Base-by-base conservation (phyloP, 1,140 invertebrate genomes). In the Atta cephalotes region DNA sequence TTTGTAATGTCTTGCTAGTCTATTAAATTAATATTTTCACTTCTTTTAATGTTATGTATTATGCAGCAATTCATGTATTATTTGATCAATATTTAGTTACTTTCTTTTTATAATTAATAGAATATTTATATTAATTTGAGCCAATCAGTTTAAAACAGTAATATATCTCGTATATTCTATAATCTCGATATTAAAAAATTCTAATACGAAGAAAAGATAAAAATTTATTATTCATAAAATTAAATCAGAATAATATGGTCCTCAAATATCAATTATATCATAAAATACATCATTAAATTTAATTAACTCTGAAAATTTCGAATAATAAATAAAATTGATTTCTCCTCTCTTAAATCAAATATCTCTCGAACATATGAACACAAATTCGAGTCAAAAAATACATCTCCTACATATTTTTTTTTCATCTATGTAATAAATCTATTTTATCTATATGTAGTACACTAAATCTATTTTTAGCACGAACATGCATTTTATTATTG, bases 381-480 rank as follows among this genome's bases (percentile, higher is more conserved):
- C 10, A 45, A 45, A 45, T 10, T 45, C 9, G 39, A 45, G 10
- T 10, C 10, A 7, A 60, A 58, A 31, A 35, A 6, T 3, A 10
- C 25, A 39, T 21, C n/a, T 25, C 25, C 25, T 31, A 21, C 16
- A 21, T 39, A 7, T 53, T 21, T 35, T 21, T 76, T 76, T 21
- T 60, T n/a, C 45, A 14, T 77, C 21, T 21, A 10, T 10, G 5
- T 31, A 35, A 74, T 74, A 35, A 74, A 74, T 56, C 16, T 56
- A 9, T 31, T 9, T 35, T 39, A 62, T 78, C 35, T 10, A 45
- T 45, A 45, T 25, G 16, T 18, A 18, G n/a, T 31, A 51, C 16
- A 53, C 3, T 16, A 7, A 63, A 70, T 81, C 14, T 58, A 70
- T 56, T 70, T 81, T 68, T 51, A 66, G n/a, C 5, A 66, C 60